Percentiles rank a stretch among this genome's conserved stretches.
Conservation (phyloP, 1,140 invertebrate species). For the Bombus superbus region DNA sequence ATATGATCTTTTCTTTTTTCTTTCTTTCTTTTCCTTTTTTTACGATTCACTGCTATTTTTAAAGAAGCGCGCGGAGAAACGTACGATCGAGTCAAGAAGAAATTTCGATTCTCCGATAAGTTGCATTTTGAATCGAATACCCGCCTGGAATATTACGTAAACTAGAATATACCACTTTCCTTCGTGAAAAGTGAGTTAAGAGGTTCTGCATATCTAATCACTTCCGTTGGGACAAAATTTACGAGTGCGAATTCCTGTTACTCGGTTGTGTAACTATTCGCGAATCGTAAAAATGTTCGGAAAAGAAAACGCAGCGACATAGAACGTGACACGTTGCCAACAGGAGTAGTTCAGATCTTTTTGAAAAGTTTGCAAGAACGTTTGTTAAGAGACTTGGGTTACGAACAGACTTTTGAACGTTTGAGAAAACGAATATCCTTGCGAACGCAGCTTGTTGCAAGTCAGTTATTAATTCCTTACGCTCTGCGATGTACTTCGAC, state of each 20-base stretch:
- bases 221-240: slow-evolving; percentile 2
- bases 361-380: not conserved
- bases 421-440: not conserved
- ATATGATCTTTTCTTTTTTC: too few relatives aligned
- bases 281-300: too few relatives aligned
- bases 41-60: rapidly evolving
- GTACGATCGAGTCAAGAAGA: not conserved
- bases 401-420: not conserved
- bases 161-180: not conserved
- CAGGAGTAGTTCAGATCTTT: not conserved
- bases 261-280: not conserved
- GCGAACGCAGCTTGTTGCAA: not conserved
- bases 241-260: not conserved
- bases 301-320: not conserved
- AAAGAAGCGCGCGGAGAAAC: too few relatives aligned
- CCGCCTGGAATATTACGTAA: not conserved
- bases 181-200: not conserved
- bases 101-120: not conserved
- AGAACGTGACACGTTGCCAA: not conserved
- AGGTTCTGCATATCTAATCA: not conserved
- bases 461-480: too few relatives aligned
- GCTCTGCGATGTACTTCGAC: too few relatives aligned
- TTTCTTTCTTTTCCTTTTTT: too few relatives aligned
- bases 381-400: not conserved
- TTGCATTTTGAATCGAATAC: not conserved